Evolutionary conservation across 2,113 vertebrate species (phyloP), one percentile per base, ranked within the genome.

Genomic region (Eclectus roratus): DNA sequence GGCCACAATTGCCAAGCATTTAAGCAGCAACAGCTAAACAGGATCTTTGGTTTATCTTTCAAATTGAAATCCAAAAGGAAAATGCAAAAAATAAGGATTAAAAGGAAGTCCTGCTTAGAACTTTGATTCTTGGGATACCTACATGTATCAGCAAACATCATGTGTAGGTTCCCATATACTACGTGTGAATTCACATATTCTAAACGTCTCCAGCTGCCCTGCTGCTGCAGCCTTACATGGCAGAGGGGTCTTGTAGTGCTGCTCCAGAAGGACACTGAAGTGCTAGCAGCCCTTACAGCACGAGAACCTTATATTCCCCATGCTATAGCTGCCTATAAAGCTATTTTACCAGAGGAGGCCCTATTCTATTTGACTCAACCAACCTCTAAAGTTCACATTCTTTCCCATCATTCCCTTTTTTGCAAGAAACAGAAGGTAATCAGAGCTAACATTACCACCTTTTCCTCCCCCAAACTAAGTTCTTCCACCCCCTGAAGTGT

Each of bases 271-370:
- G 52, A 64, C 28, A 39, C 13, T 4, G 29, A 58, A 80, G 23
- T 1, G 1, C 35, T 24, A 44, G n/a, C 28, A 68, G 37, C 21
- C 13, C 27, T 90, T 20, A 31, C 35, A 39, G 41, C 2, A 8
- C 1, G 1, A 65, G 46, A 39, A 13, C 47, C 15, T 43, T 20
- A 24, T 3, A 1, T 52, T 65, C n/a, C 28, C 10, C 9, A 0
- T 10, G 18, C 27, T 44, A 39, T 7, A 77, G 49, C 12, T 85
- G 24, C 55, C 46, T 68, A 2, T 28, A 89, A 61, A 85, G 21
- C 25, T 16, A 24, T 19, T 80, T 85, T 47, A 47, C 20, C 18
- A 33, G 24, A 60, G n/a, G 7, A 77, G 5, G 12, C 9, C 7
- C 5, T 35, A 12, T 25, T 46, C 50, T 37, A 7, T 52, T 71